Base-by-base conservation (phyloP, 2,797 vertebrate species). In the Rhinatrema bivittatum region DNA sequence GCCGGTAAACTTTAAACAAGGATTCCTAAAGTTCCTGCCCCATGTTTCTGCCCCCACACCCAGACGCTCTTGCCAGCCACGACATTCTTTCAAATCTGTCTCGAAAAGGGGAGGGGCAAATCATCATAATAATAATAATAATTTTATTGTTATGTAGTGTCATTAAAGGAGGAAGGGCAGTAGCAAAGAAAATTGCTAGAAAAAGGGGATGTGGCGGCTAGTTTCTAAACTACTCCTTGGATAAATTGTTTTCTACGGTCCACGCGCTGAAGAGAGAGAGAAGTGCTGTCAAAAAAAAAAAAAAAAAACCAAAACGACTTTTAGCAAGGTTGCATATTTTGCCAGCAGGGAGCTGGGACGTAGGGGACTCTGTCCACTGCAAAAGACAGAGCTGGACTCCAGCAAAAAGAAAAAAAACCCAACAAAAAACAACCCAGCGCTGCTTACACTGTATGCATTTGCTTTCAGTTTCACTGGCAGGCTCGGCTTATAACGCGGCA, bases 1-100 rank as follows among this genome's bases (percentile, higher is more conserved):
- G 68, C 46, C n/a, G 39, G 70, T 70, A 78, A 81, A 82, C 77
- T 84, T 82, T 77, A 78, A 85, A 81, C 84, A 80, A 75, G 76
- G 85, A 76, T 77, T 72, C 71, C 67, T 72, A 60, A 76, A 70
- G 74, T 76, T 77, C 73, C 63, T 64, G 72, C 72, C n/a, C n/a
- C 74, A 74, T 78, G 79, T 76, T 79, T 73, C n/a, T 64, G 62
- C 65, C 68, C n/a, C n/a, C n/a, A n/a, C 71, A 70, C 80, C n/a
- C 78, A 84, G 81, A 79, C 77, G 66, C 72, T 72, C 60, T 53
- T 67, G 66, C 70, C 74, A 82, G 79, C 80, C 81, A 81, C 77
- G 65, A 70, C 70, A 79, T 83, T 81, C 76, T 76, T 82, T 74
- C 72, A 68, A 59, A 63, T 70, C 55, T 29, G 39, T 69, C 62